Evolutionary conservation across 2,888 invertebrate species (phyloP).

Genomic region (Sinotaia quadrata): DNA sequence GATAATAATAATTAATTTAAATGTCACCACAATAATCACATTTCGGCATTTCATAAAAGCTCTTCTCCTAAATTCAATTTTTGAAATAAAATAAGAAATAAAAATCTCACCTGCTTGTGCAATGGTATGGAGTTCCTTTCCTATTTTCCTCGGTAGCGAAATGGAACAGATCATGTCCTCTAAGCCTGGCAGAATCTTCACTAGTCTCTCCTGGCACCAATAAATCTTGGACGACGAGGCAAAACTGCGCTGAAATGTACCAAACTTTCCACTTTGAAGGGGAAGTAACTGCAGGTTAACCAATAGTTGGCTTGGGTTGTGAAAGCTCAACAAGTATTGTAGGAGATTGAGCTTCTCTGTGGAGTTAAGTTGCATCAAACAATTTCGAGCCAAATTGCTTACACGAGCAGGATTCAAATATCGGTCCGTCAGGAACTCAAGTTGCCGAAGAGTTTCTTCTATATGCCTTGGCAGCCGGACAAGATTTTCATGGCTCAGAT

Average conservation of each 20-base stretch:
- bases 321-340: constrained; percentile 6
- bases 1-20: too few species aligned
- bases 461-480: constrained; percentile 5
- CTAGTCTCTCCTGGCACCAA: neutral
- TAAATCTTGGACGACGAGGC: neutral
- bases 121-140: neutral
- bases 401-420: neutral
- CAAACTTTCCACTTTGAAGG: constrained; percentile 4
- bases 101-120: constrained; percentile 16
- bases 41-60: too few species aligned
- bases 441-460: neutral
- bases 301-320: neutral
- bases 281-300: constrained; percentile 10
- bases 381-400: neutral
- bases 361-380: constrained; percentile 1
- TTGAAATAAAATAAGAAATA: too few species aligned
- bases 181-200: constrained; percentile 5
- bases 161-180: constrained; percentile 1
- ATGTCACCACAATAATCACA: too few species aligned
- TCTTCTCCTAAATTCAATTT: too few species aligned
- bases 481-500: neutral
- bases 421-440: neutral
- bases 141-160: neutral
- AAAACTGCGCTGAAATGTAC: neutral
- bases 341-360: constrained; percentile 12